These are phyloP conservation scores for Argya squamiceps DNA, from an alignment of 2,797 vertebrate genomes.

Conservation along the genomic window DNA sequence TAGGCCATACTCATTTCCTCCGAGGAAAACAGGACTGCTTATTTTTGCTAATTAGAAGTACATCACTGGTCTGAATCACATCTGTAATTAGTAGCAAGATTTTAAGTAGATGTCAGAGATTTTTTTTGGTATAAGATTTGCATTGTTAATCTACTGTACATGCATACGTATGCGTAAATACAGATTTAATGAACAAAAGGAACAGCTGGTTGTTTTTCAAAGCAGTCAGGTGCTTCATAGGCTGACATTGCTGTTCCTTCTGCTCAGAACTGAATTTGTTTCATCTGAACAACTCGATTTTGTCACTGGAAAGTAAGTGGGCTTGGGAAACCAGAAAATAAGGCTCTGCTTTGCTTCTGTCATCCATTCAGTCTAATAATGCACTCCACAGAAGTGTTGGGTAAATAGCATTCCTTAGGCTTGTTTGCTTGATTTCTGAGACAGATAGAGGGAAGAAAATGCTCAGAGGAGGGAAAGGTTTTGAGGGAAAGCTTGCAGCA, in stretches of 20 bases:
- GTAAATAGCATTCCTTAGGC: neutral
- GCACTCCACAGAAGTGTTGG: neutral
- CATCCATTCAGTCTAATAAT: neutral
- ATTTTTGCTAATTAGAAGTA: slow-evolving; percentile 62
- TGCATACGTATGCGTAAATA: neutral
- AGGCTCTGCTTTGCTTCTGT: neutral
- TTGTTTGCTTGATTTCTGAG: neutral
- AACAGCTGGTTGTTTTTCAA: neutral
- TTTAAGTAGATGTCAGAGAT: slow-evolving; percentile 5
- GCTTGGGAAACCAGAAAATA: slow-evolving; percentile 10
- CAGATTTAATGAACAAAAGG: slow-evolving; percentile 2
- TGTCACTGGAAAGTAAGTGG: neutral
- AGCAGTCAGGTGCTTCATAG: neutral
- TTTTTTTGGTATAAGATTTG: slow-evolving; percentile 7
- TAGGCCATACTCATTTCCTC: neutral
- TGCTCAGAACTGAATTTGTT: neutral
- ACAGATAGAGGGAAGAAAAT: neutral
- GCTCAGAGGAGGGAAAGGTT: neutral
- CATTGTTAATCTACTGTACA: neutral
- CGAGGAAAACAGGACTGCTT: slow-evolving; percentile 48
- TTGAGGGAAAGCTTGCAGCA: neutral
- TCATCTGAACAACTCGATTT: neutral
- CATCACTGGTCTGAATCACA: slow-evolving; percentile 43
- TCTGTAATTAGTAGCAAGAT: slow-evolving; percentile 13
- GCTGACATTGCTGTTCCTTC: neutral